phyloP scores from a whole-genome alignment of 2,888 invertebrate genomes.

The Acanthacorydalis orientalis region DNA sequence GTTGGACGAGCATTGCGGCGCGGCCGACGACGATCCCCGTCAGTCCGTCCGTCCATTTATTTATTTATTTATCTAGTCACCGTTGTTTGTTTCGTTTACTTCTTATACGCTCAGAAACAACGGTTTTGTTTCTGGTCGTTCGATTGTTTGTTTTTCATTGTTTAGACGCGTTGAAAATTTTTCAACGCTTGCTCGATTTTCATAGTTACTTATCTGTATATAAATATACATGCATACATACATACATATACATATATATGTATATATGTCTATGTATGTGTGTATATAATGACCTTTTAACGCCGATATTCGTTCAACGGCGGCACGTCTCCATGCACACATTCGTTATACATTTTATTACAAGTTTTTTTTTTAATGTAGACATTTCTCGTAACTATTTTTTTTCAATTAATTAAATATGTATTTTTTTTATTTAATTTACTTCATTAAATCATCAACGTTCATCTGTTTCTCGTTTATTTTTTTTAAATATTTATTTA shows the following conservation, averaged over 20 bases:
- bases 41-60: too few species aligned
- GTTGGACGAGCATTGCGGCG: neutral
- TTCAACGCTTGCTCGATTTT: neutral
- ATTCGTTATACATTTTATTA: too few species aligned
- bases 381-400: neutral
- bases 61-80: neutral
- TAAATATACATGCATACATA: constrained; percentile 3
- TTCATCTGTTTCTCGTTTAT: constrained; percentile 12
- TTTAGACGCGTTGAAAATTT: neutral
- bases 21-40: neutral
- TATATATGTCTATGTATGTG: constrained; percentile 5
- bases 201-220: neutral
- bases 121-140: too few species aligned
- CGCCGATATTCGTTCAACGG: neutral
- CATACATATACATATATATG: constrained; percentile 6
- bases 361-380: neutral
- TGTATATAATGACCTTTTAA: constrained; percentile 3
- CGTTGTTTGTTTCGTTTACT: neutral
- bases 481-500: constrained; percentile 3
- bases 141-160: too few species aligned
- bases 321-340: neutral
- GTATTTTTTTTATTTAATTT: neutral
- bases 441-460: neutral
- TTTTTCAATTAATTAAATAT: neutral
- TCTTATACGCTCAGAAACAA: neutral